Evolutionary conservation across 2,113 vertebrate genomes (phyloP), one percentile per base, ranked within the genome.

Genomic region (Protobothrops mucrosquamatus): DNA sequence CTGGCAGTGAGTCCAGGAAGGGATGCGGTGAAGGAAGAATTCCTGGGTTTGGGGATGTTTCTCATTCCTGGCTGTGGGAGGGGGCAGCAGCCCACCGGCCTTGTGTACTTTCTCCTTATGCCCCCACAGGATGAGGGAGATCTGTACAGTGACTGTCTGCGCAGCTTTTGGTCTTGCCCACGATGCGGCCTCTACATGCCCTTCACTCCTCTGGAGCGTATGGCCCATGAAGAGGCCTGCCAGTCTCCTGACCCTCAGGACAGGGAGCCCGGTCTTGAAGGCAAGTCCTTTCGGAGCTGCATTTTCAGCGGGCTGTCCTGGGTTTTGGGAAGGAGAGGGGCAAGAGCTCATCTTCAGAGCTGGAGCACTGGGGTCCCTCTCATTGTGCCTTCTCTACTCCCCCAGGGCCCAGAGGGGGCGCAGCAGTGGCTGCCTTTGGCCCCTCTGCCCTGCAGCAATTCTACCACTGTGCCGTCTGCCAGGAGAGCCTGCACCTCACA

Each of bases 161-260:
- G 99, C 15, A 98, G 96, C 20, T 99, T 99, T 97, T 99, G 99
- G 99, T 98, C 96, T 34, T 99, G 99, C 93, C 98, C 99, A 0
- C 97, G 96, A 95, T 99, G 99, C 1, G 96, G 96, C 85, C 97
- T 99, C 74, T 98, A 98, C 96, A 96, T 98, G 98, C 99, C 99
- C 0, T 94, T 99, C 91, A 99, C 99, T 0, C 99, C 99, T 0
- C 57, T 99, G 98, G 99, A 99, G 87, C 98, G 98, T 18, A 96
- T 99, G 94, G 97, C 98, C 85, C 99, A 99, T 0, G 97, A 99
- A 95, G 97, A 95, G 92, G 88, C 97, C 92, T 99, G 99, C 94
- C 97, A 92, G 2, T 88, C 97, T 1, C 92, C 95, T 0, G 81
- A 95, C 20, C 43, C 0, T 1, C 55, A 55, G 15, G 52, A 43